A percentile compares a stretch with the other conserved stretches of the same genome.
Conservation (phyloP, 1,140 invertebrate genomes). For the Mya arenaria region DNA sequence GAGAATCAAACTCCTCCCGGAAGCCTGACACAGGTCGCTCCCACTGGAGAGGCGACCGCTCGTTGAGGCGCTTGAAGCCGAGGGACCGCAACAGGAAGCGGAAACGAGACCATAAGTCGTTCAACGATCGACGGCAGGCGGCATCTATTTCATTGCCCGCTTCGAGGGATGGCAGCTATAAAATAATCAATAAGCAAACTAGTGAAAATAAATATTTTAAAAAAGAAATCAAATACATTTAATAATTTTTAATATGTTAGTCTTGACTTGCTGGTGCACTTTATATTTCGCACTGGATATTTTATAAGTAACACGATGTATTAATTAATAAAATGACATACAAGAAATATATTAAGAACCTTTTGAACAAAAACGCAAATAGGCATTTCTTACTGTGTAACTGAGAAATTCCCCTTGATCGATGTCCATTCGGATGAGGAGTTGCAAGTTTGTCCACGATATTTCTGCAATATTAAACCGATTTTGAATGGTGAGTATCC, state of each 20-base stretch:
- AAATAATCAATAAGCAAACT: too few relatives aligned
- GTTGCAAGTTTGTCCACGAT: slow-evolving; percentile 25
- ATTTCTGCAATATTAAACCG: slow-evolving; percentile 29
- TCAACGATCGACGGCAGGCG: background rate
- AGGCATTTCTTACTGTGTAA: background rate
- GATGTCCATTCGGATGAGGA: background rate
- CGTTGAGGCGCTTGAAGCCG: background rate
- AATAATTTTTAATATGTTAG: too few relatives aligned
- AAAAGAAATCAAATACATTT: too few relatives aligned
- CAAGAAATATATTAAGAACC: too few relatives aligned
- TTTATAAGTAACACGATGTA: too few relatives aligned
- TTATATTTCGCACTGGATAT: too few relatives aligned
- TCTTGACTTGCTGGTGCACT: too few relatives aligned
- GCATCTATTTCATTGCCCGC: background rate
- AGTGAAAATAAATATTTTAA: too few relatives aligned
- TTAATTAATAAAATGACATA: too few relatives aligned
- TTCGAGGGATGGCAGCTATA: background rate
- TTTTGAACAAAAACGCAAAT: background rate
- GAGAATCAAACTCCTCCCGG: background rate
- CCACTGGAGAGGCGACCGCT: background rate
- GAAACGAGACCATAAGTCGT: background rate
- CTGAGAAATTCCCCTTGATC: background rate
- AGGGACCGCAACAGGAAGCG: slow-evolving; percentile 4
- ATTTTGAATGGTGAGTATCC: too few relatives aligned
- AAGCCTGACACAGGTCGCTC: background rate